These are phyloP conservation scores for Dione vanillae DNA, from an alignment of 2,888 invertebrate species.

Conservation along the genomic window DNA sequence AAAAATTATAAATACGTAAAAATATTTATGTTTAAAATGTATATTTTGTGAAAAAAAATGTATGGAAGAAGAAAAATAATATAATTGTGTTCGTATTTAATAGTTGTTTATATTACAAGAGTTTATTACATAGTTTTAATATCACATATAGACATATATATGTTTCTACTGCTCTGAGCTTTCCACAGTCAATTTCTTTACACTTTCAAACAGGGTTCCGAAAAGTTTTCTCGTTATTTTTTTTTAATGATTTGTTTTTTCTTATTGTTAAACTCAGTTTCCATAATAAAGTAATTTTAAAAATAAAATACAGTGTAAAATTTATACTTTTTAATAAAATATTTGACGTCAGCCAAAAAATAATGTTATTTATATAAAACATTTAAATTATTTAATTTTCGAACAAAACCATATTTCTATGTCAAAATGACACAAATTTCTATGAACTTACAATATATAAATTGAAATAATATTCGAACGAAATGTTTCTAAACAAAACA, in stretches of 20 bases:
- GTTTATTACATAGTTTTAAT: no score
- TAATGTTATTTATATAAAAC: no score
- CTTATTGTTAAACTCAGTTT: no score
- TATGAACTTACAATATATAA: not conserved
- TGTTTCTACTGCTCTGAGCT: slow-evolving; percentile 40
- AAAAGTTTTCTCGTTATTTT: not conserved
- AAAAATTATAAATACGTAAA: not conserved
- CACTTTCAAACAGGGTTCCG: slow-evolving; percentile 41
- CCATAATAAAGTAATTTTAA: no score
- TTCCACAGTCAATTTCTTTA: slow-evolving; percentile 20
- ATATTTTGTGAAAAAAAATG: not conserved
- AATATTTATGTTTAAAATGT: not conserved
- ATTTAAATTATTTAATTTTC: no score
- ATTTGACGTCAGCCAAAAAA: no score
- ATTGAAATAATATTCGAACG: slow-evolving; percentile 5
- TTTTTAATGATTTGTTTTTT: not conserved
- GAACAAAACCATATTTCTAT: no score
- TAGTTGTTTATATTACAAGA: slow-evolving; percentile 21
- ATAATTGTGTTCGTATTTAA: slow-evolving; percentile 35
- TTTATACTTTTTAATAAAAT: no score
- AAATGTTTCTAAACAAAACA: slow-evolving; percentile 29
- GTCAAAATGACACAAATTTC: no score
- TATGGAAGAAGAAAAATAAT: slow-evolving; percentile 10
- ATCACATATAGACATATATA: not conserved
- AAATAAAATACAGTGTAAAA: not conserved